phyloP scores from a whole-genome alignment of 2,797 vertebrate species.

The Gobio occitaniae region DNA sequence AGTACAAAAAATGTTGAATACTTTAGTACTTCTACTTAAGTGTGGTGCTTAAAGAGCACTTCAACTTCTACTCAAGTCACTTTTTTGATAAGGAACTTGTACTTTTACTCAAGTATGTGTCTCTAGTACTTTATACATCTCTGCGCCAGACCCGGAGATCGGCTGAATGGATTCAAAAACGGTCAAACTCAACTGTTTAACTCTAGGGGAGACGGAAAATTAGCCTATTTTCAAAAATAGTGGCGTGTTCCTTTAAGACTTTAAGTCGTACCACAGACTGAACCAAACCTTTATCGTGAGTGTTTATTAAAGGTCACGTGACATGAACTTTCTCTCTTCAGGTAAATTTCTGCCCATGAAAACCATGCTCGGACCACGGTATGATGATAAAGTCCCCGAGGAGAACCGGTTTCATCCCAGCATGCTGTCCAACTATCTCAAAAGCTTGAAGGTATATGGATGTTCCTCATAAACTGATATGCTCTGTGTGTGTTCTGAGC shows the following conservation, averaged over 20 bases:
- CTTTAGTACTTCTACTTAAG: too few relatives aligned
- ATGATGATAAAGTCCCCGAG: constrained; percentile 95
- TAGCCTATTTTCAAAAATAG: too few relatives aligned
- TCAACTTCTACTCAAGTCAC: too few relatives aligned
- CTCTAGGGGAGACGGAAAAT: too few relatives aligned
- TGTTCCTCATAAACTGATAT: not conserved
- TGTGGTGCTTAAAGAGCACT: too few relatives aligned
- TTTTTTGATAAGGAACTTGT: too few relatives aligned
- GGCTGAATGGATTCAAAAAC: too few relatives aligned
- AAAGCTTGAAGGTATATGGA: constrained; percentile 91
- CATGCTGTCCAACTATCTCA: constrained; percentile 96
- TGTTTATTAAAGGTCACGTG: not conserved
- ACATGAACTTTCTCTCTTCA: constrained; percentile 58
- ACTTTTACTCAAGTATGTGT: too few relatives aligned
- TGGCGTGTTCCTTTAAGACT: not conserved
- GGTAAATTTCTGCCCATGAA: constrained; percentile 98
- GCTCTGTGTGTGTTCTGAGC: not conserved
- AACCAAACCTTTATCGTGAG: not conserved
- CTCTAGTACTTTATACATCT: too few relatives aligned
- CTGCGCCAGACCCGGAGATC: too few relatives aligned
- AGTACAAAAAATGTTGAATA: too few relatives aligned
- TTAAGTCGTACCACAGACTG: not conserved
- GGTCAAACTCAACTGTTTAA: too few relatives aligned
- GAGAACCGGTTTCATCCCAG: constrained; percentile 95
- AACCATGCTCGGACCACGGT: constrained; percentile 96